Evolutionary conservation across 2,113 vertebrate genomes (phyloP), one percentile per base, ranked within the genome.

Genomic region (Cephalopterus ornatus): DNA sequence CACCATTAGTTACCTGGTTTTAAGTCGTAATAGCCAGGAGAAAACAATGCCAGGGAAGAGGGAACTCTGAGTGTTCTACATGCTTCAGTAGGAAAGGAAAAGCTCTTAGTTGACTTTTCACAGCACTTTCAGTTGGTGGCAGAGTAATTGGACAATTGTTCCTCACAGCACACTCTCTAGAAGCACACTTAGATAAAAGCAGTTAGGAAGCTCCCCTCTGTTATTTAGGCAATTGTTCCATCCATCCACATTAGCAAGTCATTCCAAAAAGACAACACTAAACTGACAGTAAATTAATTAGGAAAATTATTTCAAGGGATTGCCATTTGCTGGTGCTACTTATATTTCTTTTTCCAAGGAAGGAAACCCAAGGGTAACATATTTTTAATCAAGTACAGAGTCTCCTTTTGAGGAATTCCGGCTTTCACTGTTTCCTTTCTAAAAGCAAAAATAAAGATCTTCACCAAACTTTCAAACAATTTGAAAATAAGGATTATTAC

Each of bases 221-320:
- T 71, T 79, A 63, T 44, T 66, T 39, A 42, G 74, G 82, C 70
- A 93, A 61, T 30, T 82, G 73, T 59, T 95, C 82, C 89, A 88
- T 42, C 68, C 81, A 53, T 59, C 67, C 62, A 61, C 49, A 91
- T 78, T 52, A 97, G 56, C 41, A 91, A 95, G 68, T 44, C 44
- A 91, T 37, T 56, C 65, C 85, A 77, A 76, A 94, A 75, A 78
- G 33, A 82, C 75, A 88, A 90, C 27, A n/a, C 21, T 63, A 81
- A 81, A 26, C 94, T 84, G 46, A 92, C 65, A 89, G 80, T 14
- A 94, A 93, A 84, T 63, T 72, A 56, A 72, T 76, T 63, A 71
- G 44, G 85, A 67, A 41, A 73, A 37, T 55, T 53, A 93, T 78
- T 95, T 80, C 95, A 80, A 93, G 85, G 85, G 92, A 75, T 50